A percentile compares a stretch with the other conserved stretches of the same genome.
Conservation (phyloP, 2,113 vertebrate genomes). For the Cyphomyrus discorhynchus region DNA sequence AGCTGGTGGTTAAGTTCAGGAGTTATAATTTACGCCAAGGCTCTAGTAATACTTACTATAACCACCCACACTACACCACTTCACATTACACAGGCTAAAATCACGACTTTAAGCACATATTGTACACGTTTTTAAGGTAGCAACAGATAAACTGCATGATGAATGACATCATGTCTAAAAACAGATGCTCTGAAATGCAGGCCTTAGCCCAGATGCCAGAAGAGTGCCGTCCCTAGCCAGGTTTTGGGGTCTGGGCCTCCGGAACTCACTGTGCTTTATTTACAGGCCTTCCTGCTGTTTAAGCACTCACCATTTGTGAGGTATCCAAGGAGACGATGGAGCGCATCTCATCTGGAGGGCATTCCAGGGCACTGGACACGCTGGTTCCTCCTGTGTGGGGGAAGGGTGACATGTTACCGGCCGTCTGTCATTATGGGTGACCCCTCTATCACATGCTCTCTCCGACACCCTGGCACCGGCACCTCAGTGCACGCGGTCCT, state of each 20-base stretch:
- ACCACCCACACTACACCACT: background rate
- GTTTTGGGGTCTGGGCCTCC: background rate
- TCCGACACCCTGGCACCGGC: background rate
- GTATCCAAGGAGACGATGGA: slow-evolving; percentile 91
- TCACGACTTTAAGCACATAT: background rate
- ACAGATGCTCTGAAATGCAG: background rate
- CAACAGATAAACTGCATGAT: background rate
- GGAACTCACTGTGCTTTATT: background rate
- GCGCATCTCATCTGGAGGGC: slow-evolving; percentile 86
- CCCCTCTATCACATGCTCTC: background rate
- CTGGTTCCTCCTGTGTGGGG: slow-evolving; percentile 81
- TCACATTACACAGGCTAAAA: background rate
- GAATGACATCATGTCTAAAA: background rate
- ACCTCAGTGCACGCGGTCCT: background rate
- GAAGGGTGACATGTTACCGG: background rate
- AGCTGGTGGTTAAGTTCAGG: background rate
- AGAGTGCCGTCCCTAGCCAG: background rate
- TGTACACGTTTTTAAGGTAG: background rate
- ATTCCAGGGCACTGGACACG: slow-evolving; percentile 88
- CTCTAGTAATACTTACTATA: background rate
- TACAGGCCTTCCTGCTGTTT: background rate
- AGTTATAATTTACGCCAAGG: background rate
- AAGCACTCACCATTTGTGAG: slow-evolving; percentile 85
- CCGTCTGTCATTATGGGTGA: background rate
- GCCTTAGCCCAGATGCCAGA: background rate